Base-by-base conservation (phyloP, 2,113 vertebrate species). In the Macheiramphus alcinus region DNA sequence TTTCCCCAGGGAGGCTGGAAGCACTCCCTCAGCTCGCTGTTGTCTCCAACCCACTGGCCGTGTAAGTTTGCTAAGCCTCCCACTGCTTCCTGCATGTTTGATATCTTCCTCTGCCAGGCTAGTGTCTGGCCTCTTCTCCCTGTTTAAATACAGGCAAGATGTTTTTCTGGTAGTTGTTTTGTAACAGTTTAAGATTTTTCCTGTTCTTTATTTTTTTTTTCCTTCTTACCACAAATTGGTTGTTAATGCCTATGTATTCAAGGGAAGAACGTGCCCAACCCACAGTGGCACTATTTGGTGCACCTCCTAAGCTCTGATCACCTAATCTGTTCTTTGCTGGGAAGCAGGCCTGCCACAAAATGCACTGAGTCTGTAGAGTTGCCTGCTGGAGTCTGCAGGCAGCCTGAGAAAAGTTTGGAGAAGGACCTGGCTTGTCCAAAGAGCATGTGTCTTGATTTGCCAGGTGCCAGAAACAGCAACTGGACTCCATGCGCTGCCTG, bases 141-240 rank as follows among this genome's bases (percentile, higher is more conserved):
- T 38, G 6, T 81, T 96, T 93, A 96, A 91, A 96, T 72, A 66
- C 50, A 92, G 72, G 38, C 86, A 97, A 95, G 86, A 86, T 86
- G 91, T 81, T 91, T 85, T 78, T 42, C 80, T 87, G 48, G 48
- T 78, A 76, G 27, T 56, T 78, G 61, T 91, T 97, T 93, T 91
- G 76, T 80, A 92, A 93, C 18, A 58, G 53, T 66, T 97, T 70
- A 70, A 85, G 38, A 52, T 61, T 73, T 95, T 88, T 74, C 45
- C 40, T 62, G 42, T 7, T 7, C 0, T 27, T 55, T 56, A n/a
- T 79, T 22, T 61, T 79, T 25, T 22, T n/a, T 19, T 10, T 7
- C 29, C 47, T 85, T 91, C 56, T 86, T 59, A 71, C 19, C 25
- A 73, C 34, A 65, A 40, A 79, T 36, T 31, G 8, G 1, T 13